phyloP scores from a whole-genome alignment of 2,113 vertebrate genomes.

The Ovis canadensis region DNA sequence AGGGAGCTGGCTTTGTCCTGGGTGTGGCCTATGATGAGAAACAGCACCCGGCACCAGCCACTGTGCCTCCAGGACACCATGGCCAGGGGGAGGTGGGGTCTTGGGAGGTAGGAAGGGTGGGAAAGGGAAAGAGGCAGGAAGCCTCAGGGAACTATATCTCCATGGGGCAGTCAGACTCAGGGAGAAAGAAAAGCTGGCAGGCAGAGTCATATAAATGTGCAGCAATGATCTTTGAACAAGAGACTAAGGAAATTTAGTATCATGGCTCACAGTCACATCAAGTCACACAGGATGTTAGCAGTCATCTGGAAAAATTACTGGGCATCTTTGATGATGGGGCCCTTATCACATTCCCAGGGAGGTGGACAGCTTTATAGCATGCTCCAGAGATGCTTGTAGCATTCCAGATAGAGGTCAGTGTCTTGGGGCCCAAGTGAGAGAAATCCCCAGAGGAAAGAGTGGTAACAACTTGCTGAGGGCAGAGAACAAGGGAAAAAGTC shows the following conservation, averaged over 20 bases:
- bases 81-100: fast-evolving
- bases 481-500: not conserved
- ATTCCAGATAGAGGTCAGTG: not conserved
- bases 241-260: not conserved
- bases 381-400: not conserved
- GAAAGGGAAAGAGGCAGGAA: not conserved
- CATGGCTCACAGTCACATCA: fast-evolving
- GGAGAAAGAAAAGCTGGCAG: not conserved
- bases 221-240: not conserved
- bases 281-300: fast-evolving
- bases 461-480: not conserved
- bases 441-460: not conserved
- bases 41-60: fast-evolving
- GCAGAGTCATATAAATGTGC: not conserved
- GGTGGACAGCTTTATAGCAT: not conserved
- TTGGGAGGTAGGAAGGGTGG: not conserved
- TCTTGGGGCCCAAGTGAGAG: not conserved
- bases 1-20: not conserved
- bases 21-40: not conserved
- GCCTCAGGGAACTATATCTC: not conserved
- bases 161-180: not conserved
- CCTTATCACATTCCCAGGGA: not conserved
- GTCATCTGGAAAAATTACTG: no score
- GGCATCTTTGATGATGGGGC: not conserved
- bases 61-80: no score